Conservation (phyloP, 1,140 invertebrate species). For the Oedothorax gibbosus region DNA sequence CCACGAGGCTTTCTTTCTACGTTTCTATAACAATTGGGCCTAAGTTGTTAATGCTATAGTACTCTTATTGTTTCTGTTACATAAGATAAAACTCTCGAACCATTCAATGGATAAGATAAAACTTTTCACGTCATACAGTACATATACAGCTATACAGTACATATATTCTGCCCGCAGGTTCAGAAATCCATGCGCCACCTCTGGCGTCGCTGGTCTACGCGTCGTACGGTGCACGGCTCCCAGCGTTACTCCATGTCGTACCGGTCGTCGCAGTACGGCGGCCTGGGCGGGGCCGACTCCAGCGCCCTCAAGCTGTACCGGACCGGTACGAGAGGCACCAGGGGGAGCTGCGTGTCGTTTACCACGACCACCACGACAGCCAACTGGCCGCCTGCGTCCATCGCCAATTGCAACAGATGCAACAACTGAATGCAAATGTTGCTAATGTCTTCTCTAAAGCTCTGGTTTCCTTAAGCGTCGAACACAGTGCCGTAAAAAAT, state of each 20-base stretch:
- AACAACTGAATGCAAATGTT: constrained; percentile 22
- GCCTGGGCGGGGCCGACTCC: background rate
- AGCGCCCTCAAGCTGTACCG: constrained; percentile 49
- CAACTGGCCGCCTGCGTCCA: constrained; percentile 19
- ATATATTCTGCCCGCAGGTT: constrained; percentile 79
- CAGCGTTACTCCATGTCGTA: constrained; percentile 52
- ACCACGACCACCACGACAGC: constrained; percentile 45
- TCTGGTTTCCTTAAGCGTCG: too few species aligned
- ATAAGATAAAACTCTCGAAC: too few species aligned
- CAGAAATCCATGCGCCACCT: constrained; percentile 85
- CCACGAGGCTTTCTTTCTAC: too few species aligned
- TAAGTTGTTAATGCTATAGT: too few species aligned
- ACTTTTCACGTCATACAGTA: too few species aligned
- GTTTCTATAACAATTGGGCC: too few species aligned
- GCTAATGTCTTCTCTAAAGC: too few species aligned
- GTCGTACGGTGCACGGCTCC: constrained; percentile 59
- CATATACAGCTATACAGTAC: too few species aligned
- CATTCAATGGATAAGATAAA: too few species aligned
- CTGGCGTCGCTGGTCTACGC: constrained; percentile 80
- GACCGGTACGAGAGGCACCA: constrained; percentile 19
- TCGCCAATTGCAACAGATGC: constrained; percentile 46
- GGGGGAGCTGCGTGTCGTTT: constrained; percentile 43
- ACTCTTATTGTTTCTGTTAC: too few species aligned
- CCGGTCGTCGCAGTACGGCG: constrained; percentile 43
- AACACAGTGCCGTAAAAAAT: too few species aligned